Base-by-base conservation (phyloP, 2,113 vertebrate species). In the Atlantisia rogersi region DNA sequence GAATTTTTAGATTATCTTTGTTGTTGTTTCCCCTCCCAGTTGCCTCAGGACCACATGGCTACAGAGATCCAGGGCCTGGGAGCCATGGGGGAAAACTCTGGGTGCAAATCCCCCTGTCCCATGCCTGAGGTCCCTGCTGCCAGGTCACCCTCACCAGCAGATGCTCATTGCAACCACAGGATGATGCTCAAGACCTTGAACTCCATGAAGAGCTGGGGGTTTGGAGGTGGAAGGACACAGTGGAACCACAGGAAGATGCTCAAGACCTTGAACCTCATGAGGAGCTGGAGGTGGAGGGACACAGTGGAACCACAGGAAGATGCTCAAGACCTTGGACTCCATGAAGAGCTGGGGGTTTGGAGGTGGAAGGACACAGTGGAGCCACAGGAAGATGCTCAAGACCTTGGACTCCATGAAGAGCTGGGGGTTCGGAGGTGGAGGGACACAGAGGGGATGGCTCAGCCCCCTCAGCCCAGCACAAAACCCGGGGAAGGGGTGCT, bases 331-430 rank as follows among this genome's bases (percentile, higher is more conserved):
- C 69, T 48, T 37, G 35, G 8, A 29, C 64, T 50, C 55, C 28
- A 22, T 0, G 0, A 21, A 1, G 31, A 56, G 35, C 44, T 1
- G 3, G 55, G 37, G 37, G 28, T 10, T 40, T 0, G 19, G 77
- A 69, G 6, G 29, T 0, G 2, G 15, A 55, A 62, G 64, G 50
- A 31, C 2, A 2, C 0, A 4, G 10, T 35, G 9, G 39, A 65
- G 7, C n/a, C 8, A 0, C 0, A 5, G 29, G 28, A 67, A 25
- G 42, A 31, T 25, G 32, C 63, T 46, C 42, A 3, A 55, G 25
- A 25, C 26, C 69, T 48, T 37, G 35, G 8, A 29, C 64, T 55
- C 55, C 28, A 22, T 0, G 0, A 21, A 1, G 31, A 56, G 35
- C 44, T 1, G 3, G 55, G 37, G 37, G 28, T 10, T 40, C 0